Evolutionary conservation across 2,113 vertebrate genomes (phyloP).

Genomic region (Lophotis ruficrista): DNA sequence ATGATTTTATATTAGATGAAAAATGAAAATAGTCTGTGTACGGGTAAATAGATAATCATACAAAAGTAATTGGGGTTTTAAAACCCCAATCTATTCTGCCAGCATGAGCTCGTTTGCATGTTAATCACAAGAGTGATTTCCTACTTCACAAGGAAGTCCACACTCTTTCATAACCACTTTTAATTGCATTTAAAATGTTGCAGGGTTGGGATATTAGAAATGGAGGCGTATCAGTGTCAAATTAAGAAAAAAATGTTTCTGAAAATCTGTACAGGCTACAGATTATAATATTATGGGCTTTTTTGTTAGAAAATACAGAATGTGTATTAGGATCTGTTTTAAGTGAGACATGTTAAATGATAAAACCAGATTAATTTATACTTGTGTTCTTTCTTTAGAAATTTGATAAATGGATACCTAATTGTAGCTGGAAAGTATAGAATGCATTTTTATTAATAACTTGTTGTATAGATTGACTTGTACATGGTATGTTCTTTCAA

Average conservation of each 20-base stretch:
- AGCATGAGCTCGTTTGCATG: conserved; percentile 99
- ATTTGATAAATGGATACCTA: conserved; percentile 53
- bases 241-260: conserved; percentile 89
- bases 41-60: conserved; percentile 99
- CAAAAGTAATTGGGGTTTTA: conserved; percentile 99
- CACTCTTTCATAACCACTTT: conserved; percentile 98
- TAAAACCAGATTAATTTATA: conserved; percentile 46
- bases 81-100: conserved; percentile 99
- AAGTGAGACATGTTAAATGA: conserved; percentile 58
- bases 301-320: conserved; percentile 74
- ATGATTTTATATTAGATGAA: conserved; percentile 89
- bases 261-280: conserved; percentile 78
- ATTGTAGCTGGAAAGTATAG: neutral
- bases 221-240: conserved; percentile 98
- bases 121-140: conserved; percentile 98
- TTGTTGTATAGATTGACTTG: conserved; percentile 13
- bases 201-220: conserved; percentile 98
- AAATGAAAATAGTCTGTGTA: conserved; percentile 99
- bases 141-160: conserved; percentile 96
- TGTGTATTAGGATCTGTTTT: conserved; percentile 60
- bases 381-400: conserved; percentile 61
- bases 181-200: conserved; percentile 99
- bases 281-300: conserved; percentile 73
- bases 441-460: conserved; percentile 55
- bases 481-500: conserved; percentile 15